Evolutionary conservation across 2,797 vertebrate species (phyloP), one percentile per base, ranked within the genome.

Genomic region (Knipowitschia caucasica): DNA sequence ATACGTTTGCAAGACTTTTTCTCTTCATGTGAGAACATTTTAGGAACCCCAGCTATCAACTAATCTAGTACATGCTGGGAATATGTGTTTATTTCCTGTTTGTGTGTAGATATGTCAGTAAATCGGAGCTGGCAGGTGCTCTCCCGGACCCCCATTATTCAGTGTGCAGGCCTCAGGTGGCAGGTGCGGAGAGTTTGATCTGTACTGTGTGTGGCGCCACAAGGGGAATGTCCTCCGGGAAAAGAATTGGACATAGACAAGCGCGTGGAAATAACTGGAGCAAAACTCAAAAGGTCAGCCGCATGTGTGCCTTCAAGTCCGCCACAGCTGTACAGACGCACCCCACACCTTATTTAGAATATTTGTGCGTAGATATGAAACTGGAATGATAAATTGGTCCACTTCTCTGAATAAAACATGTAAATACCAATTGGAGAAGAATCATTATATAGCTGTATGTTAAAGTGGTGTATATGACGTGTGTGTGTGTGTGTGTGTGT

Each of bases 211-310:
- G 24, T 40, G 12, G 54, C 0, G 26, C 7, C 35, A 20, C 15
- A 51, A 51, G 58, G 29, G 10, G 15, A 30, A 46, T 55, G 43
- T 63, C 55, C 31, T 67, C 49, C 15, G 27, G 43, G 59, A 44
- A 67, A 62, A 67, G 34, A 25, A 24, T 47, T 34, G 15, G 50
- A 50, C 42, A 67, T 52, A 62, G 57, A 55, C 33, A 66, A 50
- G 61, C 23, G 50, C 12, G 26, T 47, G 64, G 50, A 50, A 62
- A 62, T 34, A 58, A 35, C 44, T 38, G 47, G 6, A 51, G 55
- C 38, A 64, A 29, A 21, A 55, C 7, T 31, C 56, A 58, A 67
- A 64, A 73, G 59, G 55, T 69, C 59, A 50, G 38, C 12, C 43
- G 35, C 43, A 1, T 42, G 4, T 36, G 33, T 17, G 33, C 23